Percentiles rank a stretch among this genome's conserved stretches.
These are phyloP conservation scores for Drosophila parabipectinata DNA, from an alignment of 1,140 invertebrate genomes.

Conservation along the genomic window DNA sequence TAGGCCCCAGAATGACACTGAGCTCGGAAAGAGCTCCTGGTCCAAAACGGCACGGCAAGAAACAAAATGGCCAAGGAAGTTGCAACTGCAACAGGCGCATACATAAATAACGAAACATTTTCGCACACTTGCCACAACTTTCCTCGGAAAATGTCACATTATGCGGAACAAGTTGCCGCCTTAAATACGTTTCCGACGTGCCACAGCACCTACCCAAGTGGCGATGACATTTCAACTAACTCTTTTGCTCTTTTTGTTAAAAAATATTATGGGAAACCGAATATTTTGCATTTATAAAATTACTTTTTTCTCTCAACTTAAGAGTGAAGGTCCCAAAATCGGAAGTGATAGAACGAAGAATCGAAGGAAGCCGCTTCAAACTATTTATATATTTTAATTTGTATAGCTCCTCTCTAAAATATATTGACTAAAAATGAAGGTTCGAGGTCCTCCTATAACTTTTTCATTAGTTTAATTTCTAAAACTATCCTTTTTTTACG, in stretches of 20 bases:
- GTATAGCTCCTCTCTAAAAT: no score
- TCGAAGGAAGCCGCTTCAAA: not conserved
- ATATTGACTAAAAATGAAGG: not conserved
- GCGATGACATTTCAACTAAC: constrained; percentile 10
- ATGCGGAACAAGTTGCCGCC: constrained; percentile 65
- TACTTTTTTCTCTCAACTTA: not conserved
- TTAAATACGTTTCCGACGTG: constrained; percentile 66
- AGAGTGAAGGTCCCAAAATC: not conserved
- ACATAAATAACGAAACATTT: constrained; percentile 78
- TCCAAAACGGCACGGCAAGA: constrained; percentile 33
- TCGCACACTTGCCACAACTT: constrained; percentile 57
- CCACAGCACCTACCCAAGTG: constrained; percentile 43
- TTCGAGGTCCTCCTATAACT: not conserved
- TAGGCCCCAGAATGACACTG: constrained; percentile 24
- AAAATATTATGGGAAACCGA: constrained; percentile 12
- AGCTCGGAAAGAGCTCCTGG: constrained; percentile 44
- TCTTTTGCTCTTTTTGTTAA: constrained; percentile 3
- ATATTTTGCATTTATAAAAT: constrained; percentile 22
- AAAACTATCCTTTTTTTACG: not conserved
- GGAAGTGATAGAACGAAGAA: not conserved
- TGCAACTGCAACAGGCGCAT: constrained; percentile 75
- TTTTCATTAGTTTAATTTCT: not conserved
- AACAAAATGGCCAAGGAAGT: constrained; percentile 52
- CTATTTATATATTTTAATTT: not conserved
- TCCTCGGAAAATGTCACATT: constrained; percentile 71